Evolutionary conservation across 2,888 invertebrate species (phyloP), one percentile per base, ranked within the genome.

Genomic region (Sarcophaga caerulescens): DNA sequence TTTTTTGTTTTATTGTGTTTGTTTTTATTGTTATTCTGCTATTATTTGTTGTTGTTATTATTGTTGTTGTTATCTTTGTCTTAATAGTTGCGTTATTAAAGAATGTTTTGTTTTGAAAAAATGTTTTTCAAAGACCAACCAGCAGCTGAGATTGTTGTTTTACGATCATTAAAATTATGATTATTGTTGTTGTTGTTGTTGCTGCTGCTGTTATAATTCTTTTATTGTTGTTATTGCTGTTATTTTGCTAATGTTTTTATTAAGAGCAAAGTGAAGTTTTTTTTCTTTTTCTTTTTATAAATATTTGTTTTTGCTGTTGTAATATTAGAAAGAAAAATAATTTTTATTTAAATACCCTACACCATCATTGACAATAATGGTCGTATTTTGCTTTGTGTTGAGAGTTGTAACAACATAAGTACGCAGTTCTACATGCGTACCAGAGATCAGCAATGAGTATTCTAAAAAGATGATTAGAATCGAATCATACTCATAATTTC

Each of bases 31-130:
- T 44, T 17, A 44, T 19, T 45, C 12, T 52, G 52, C 52, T 52
- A 4, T 17, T 3, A 35, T 45, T 44, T 66, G 45, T n/a, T 10
- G 44, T 35, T 44, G 44, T 35, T 44, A n/a, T 66, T 66, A 2
- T 35, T 66, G 35, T 63, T 63, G 62, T 66, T 66, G 44, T 66
- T 66, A 63, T 4, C 0, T 25, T 25, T 25, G 25, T 84, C 66
- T 73, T 77, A 77, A 71, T 77, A 47, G 25, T 77, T 77, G 77
- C 82, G 71, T 82, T 82, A 60, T 65, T 60, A 35, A 35, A 47
- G 82, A 82, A 76, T 70, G 76, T 60, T 82, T 77, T 71, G 59
- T 60, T 82, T 14, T 70, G n/a, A 1, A 14, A 12, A 14, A 52
- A 52, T 14, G 3, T 35, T n/a, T 35, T 19, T 76, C 21, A 45